phyloP scores from a whole-genome alignment of 2,113 vertebrate species.

The Actenoides hombroni region DNA sequence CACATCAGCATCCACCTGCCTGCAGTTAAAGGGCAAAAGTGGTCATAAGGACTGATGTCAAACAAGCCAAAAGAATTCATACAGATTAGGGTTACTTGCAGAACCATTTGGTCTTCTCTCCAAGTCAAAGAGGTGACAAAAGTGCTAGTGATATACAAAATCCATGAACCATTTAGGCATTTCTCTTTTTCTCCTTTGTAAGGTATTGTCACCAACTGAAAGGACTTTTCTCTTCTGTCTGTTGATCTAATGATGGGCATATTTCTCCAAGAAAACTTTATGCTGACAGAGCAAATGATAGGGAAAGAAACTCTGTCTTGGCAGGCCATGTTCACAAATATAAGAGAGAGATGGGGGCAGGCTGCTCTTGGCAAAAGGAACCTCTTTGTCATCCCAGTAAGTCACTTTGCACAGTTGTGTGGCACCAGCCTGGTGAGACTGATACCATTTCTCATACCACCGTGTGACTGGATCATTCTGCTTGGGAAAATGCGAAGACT shows the following conservation, averaged over 20 bases:
- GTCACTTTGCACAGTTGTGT: background rate
- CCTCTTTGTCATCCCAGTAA: background rate
- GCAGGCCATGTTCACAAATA: background rate
- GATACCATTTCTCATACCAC: background rate
- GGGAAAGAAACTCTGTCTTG: background rate
- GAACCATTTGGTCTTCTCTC: background rate
- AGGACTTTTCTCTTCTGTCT: background rate
- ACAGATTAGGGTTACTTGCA: background rate
- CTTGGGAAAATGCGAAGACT: background rate
- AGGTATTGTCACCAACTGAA: background rate
- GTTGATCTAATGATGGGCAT: background rate
- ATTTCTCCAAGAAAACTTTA: background rate
- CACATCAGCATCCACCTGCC: background rate
- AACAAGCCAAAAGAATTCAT: background rate
- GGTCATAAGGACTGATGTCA: background rate
- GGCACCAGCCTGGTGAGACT: background rate
- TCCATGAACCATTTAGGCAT: background rate
- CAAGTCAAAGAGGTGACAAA: background rate
- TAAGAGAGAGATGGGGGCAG: background rate
- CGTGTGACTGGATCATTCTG: too few species aligned
- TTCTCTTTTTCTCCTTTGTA: background rate
- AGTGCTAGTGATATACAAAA: background rate
- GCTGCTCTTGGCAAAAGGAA: background rate
- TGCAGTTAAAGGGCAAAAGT: background rate
- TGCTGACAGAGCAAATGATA: background rate